These are phyloP conservation scores for Perizoma flavofasciatum DNA, from an alignment of 2,888 invertebrate genomes.

Conservation along the genomic window DNA sequence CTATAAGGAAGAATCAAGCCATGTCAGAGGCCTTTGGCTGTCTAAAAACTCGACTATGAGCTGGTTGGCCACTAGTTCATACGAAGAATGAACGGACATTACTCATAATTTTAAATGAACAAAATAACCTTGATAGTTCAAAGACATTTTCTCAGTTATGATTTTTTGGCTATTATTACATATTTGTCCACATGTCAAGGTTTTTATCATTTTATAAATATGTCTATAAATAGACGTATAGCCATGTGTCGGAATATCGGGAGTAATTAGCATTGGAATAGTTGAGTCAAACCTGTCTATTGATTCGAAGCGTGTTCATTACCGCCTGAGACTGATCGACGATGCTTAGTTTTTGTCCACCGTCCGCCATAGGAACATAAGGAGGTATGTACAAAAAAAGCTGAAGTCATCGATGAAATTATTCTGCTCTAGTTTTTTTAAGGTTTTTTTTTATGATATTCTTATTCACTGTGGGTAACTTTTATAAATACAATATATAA, in stretches of 20 bases:
- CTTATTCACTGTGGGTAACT: not conserved
- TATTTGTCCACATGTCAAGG: slow-evolving; percentile 55
- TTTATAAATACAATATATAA: too few species aligned
- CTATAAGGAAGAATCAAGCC: too few species aligned
- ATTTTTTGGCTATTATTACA: slow-evolving; percentile 33
- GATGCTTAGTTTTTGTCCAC: slow-evolving; percentile 42
- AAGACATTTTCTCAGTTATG: slow-evolving; percentile 55
- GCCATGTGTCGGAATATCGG: slow-evolving; percentile 24
- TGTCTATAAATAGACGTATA: slow-evolving; percentile 23
- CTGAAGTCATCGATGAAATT: slow-evolving; percentile 24
- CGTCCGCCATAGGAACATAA: slow-evolving; percentile 2
- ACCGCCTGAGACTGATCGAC: slow-evolving; percentile 41
- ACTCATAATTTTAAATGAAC: too few species aligned
- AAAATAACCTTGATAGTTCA: slow-evolving; percentile 68
- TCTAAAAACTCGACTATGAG: too few species aligned
- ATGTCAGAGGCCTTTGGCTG: too few species aligned
- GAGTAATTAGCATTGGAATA: slow-evolving; percentile 22
- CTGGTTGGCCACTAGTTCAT: too few species aligned
- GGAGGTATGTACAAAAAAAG: slow-evolving; percentile 17
- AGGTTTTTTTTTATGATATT: not conserved
- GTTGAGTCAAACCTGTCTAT: slow-evolving; percentile 38
- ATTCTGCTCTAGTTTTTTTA: slow-evolving; percentile 11
- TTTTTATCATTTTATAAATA: slow-evolving; percentile 44
- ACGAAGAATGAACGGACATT: too few species aligned
- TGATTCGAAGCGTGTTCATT: slow-evolving; percentile 46